Conservation (phyloP, 2,113 vertebrate genomes). For the Conger conger region DNA sequence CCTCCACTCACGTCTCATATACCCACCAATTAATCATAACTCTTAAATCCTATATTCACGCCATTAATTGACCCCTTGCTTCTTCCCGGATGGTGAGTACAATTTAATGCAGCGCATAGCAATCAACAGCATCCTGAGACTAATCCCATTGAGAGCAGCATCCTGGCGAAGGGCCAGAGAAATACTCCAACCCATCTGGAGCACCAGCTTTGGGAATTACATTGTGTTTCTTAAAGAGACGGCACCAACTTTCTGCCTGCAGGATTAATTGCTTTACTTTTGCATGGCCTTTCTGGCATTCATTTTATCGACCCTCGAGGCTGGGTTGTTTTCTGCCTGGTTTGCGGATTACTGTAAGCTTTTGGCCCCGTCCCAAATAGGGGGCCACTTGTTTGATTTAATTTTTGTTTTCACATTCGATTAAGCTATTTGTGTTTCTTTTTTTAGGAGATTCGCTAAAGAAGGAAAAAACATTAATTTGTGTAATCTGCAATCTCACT, state of each 20-base stretch:
- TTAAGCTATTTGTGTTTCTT: not conserved
- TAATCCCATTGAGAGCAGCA: slow-evolving; percentile 86
- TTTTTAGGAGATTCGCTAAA: not conserved
- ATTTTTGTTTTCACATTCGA: not conserved
- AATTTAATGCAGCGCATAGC: slow-evolving; percentile 92
- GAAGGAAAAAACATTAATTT: no score
- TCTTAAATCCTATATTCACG: slow-evolving; percentile 72
- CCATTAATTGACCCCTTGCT: slow-evolving; percentile 85
- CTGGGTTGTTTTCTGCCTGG: not conserved
- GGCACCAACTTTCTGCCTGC: not conserved
- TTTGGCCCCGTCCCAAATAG: not conserved
- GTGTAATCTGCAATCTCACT: not conserved
- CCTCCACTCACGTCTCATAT: not conserved
- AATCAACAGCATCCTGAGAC: slow-evolving; percentile 90
- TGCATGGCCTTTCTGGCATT: not conserved
- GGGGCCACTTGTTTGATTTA: not conserved
- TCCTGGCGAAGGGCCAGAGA: slow-evolving; percentile 69
- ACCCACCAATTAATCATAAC: slow-evolving; percentile 82
- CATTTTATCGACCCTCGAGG: not conserved
- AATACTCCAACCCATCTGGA: not conserved
- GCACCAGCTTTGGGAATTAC: not conserved
- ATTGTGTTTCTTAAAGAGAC: not conserved
- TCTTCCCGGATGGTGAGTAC: slow-evolving; percentile 74
- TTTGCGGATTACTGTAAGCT: not conserved
- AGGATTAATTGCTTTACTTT: not conserved